A percentile compares a stretch with the other conserved stretches of the same genome.
phyloP scores from a whole-genome alignment of 1,140 invertebrate species.

The Panulirus ornatus region DNA sequence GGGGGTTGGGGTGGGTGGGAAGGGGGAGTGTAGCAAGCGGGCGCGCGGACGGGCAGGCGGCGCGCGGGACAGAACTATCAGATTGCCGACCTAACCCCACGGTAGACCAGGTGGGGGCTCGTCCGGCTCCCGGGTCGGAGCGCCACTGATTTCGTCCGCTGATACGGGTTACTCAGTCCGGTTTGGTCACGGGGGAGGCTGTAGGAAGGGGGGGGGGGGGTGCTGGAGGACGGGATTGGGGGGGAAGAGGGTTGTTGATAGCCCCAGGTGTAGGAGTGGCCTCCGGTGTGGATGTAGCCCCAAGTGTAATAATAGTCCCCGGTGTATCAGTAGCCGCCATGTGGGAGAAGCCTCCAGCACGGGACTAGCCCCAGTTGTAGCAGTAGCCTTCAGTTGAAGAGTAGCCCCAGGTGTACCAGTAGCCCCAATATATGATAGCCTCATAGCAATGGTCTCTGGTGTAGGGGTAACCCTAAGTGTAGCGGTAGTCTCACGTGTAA shows the following conservation, averaged over 20 bases:
- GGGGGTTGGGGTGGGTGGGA: not conserved
- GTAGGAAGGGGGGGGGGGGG: not conserved
- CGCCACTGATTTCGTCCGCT: conserved; percentile 50
- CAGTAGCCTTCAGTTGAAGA: too few relatives aligned
- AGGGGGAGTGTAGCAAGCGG: not conserved
- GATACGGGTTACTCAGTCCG: conserved; percentile 41
- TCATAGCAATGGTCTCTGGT: too few relatives aligned
- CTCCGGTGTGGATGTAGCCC: too few relatives aligned
- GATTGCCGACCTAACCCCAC: conserved; percentile 47
- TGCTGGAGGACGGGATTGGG: not conserved
- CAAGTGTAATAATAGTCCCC: too few relatives aligned
- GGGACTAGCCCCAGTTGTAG: too few relatives aligned
- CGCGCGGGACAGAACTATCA: conserved; percentile 38
- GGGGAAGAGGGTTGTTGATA: not conserved
- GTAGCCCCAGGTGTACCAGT: too few relatives aligned
- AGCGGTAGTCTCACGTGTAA: too few relatives aligned
- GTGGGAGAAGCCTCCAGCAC: too few relatives aligned
- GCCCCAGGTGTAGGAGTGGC: too few relatives aligned
- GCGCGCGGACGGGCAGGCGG: not conserved
- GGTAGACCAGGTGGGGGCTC: conserved; percentile 43
- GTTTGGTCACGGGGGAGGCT: conserved; percentile 22
- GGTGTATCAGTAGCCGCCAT: too few relatives aligned
- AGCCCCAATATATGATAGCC: too few relatives aligned
- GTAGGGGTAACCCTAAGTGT: too few relatives aligned
- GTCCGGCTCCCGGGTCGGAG: conserved; percentile 29